These are phyloP conservation scores for Junonia oenone DNA, from an alignment of 2,888 invertebrate genomes.

Conservation along the genomic window DNA sequence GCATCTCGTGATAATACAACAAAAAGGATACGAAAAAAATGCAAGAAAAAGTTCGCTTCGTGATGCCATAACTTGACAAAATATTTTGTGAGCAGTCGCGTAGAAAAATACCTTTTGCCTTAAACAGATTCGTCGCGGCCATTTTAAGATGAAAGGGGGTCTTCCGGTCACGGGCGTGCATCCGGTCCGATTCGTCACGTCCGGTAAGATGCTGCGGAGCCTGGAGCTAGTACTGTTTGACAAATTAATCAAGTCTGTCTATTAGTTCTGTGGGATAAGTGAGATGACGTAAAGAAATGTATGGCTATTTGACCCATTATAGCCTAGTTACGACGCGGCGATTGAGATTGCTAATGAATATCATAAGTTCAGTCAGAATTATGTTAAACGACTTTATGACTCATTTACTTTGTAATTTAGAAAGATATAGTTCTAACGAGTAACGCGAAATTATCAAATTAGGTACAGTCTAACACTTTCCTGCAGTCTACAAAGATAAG, in stretches of 20 bases:
- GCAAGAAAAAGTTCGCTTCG: constrained; percentile 58
- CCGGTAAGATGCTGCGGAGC: constrained; percentile 29
- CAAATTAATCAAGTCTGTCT: constrained; percentile 28
- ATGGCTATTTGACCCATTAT: too few species aligned
- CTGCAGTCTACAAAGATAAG: too few species aligned
- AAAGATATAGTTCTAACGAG: too few species aligned
- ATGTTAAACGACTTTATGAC: too few species aligned
- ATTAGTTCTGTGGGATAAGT: background rate
- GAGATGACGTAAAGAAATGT: background rate
- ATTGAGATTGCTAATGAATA: background rate
- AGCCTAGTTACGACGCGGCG: background rate
- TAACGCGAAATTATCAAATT: too few species aligned
- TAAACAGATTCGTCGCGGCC: constrained; percentile 66
- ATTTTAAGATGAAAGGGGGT: constrained; percentile 69
- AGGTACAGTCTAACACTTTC: too few species aligned
- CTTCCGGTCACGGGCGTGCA: constrained; percentile 68
- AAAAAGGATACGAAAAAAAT: constrained; percentile 52
- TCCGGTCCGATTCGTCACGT: constrained; percentile 53
- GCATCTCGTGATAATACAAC: constrained; percentile 27
- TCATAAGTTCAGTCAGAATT: background rate
- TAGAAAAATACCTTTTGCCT: constrained; percentile 69
- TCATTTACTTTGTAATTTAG: too few species aligned
- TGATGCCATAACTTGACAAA: constrained; percentile 55
- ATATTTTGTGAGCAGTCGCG: constrained; percentile 65
- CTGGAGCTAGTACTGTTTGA: constrained; percentile 34